Base-by-base conservation (phyloP, 2,113 vertebrate genomes). In the Zeus faber region DNA sequence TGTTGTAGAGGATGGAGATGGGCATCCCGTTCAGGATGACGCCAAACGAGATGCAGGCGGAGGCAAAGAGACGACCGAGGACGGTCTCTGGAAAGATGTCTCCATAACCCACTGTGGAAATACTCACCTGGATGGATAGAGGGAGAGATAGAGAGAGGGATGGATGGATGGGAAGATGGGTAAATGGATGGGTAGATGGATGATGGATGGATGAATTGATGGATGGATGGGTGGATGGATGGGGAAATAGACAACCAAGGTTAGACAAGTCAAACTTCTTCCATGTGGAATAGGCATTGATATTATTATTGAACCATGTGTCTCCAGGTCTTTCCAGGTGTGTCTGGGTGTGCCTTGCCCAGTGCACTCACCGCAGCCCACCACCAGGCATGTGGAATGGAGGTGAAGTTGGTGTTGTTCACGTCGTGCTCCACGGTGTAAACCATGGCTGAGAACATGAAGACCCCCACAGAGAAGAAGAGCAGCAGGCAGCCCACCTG, bases 321-420 rank as follows among this genome's bases (percentile, higher is more conserved):
- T n/a, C n/a, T n/a, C n/a, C n/a, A n/a, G n/a, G n/a, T n/a, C n/a
- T n/a, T n/a, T n/a, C n/a, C n/a, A n/a, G n/a, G n/a, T n/a, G n/a
- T 33, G 5, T 33, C 31, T 13, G 9, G 31, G 31, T 13, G 2
- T 33, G 13, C 31, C 31, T 13, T 3, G 13, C 13, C 13, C 8
- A n/a, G n/a, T n/a, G n/a, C 91, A 94, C 96, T 98, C 85, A 99
- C 97, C 11, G 95, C 91, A 13, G 96, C 97, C 97, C 97, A 99
- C 97, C 97, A 99, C 97, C 96, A 99, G 2, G 97, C 90, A 3
- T 94, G 92, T 18, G 96, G 95, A 33, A 99, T 98, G 82, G 93
- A 97, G 88, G 96, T 98, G 85, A 99, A 99, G 88, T 98, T 98
- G 44, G 95, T 99, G 5, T 92, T 88, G 0, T 90, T 91, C 35